Percentiles rank a stretch among this genome's conserved stretches.
Evolutionary conservation across 2,888 invertebrate genomes (phyloP).

Genomic region (Ecliptopera silaceata): DNA sequence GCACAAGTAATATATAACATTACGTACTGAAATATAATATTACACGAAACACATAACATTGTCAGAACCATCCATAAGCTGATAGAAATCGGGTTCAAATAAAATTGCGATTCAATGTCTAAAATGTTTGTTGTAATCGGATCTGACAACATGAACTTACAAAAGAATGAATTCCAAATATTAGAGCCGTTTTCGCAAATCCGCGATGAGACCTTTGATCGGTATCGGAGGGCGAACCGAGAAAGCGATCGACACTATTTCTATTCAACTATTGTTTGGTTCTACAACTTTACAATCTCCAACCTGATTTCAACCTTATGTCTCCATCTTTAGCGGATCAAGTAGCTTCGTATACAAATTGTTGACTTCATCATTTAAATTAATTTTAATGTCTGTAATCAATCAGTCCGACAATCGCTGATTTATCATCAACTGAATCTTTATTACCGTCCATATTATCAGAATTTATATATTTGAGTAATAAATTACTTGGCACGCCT

Average conservation of each 20-base stretch:
- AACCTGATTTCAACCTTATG: conserved; percentile 55
- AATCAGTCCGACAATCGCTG: conserved; percentile 27
- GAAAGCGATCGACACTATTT: conserved; percentile 70
- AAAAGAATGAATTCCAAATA: conserved; percentile 54
- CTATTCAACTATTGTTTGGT: conserved; percentile 65
- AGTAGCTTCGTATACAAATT: conserved; percentile 16
- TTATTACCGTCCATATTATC: conserved; percentile 32
- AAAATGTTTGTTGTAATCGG: conserved; percentile 42
- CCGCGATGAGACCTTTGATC: conserved; percentile 67
- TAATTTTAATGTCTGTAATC: conserved; percentile 28
- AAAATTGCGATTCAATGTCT: not conserved
- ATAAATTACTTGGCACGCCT: conserved; percentile 45
- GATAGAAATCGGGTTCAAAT: too few species aligned
- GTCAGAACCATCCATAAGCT: too few species aligned
- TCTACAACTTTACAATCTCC: conserved; percentile 35
- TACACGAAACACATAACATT: too few species aligned
- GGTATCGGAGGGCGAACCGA: conserved; percentile 66
- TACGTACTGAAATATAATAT: too few species aligned
- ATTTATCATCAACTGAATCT: conserved; percentile 34
- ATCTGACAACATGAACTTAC: conserved; percentile 65
- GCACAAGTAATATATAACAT: too few species aligned
- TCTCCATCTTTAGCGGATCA: conserved; percentile 5
- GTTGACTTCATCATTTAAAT: conserved; percentile 23
- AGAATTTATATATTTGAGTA: conserved; percentile 30
- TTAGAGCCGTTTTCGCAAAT: conserved; percentile 60